Base-by-base conservation (phyloP, 2,888 invertebrate species). In the Gerris lacustris region DNA sequence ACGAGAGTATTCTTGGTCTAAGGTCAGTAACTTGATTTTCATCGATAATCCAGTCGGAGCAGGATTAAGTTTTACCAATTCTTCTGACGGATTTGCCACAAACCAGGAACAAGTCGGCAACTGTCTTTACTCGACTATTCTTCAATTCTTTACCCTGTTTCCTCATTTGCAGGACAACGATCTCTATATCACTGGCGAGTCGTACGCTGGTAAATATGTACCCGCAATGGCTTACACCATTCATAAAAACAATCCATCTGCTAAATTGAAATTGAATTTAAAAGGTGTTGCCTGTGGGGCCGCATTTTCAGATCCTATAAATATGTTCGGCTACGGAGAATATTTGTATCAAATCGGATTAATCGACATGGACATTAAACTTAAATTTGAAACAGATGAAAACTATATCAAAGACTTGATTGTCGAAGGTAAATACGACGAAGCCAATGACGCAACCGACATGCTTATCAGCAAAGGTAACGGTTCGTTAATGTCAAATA, bases 1-100 rank as follows among this genome's bases (percentile, higher is more conserved):
- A 18, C 78, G 86, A 72, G 80, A 84, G 70, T 81, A 84, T 73
- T 82, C 86, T 45, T 88, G 87, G 87, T 84, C 85, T 44, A 77
- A 82, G 6, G 81, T 84, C 43, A 82, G 84, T 76, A 84, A 86
- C 74, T 78, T 88, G 66, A 80, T 88, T 63, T 88, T 85, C 77
- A 84, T 88, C 72, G 88, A 88, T 75, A 87, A 86, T 74, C 88
- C 88, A 5, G 87, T 86, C 0, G 86, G 87, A 1, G 80, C 82
- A 64, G 88, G 88, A 0, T 88, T 86, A 77, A 88, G 87, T 77
- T 88, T 85, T 77, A 87, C 88, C 1, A 78, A 83, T 0, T 77
- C 80, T 67, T 85, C 85, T 45, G 76, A 74, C 5, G 83, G 84
- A 11, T 87, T 85, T 77, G 85, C 85, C 44, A 79, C 76, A 0